phyloP scores from a whole-genome alignment of 2,888 invertebrate species.

The Macropis europaea region DNA sequence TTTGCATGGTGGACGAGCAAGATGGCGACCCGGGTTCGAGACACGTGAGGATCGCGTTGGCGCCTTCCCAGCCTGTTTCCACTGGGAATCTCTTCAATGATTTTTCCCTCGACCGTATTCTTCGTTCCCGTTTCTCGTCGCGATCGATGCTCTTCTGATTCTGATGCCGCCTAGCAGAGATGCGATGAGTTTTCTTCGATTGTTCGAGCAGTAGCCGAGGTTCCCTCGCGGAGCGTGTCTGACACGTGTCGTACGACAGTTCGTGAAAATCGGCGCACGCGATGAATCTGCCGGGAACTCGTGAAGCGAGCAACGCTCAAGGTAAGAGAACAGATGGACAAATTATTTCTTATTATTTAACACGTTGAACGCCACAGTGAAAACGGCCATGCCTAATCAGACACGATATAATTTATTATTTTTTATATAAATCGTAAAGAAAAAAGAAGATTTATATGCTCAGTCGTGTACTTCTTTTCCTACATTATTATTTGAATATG shows the following conservation, averaged over 20 bases:
- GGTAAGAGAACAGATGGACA: conserved; percentile 21
- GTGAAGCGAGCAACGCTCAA: background rate
- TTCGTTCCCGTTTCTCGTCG: background rate
- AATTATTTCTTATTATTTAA: background rate
- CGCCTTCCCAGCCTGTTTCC: too few relatives aligned
- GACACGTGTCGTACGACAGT: background rate
- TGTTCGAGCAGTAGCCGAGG: too few relatives aligned
- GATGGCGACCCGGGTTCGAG: conserved; percentile 56
- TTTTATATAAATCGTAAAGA: too few relatives aligned
- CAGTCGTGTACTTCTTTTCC: too few relatives aligned
- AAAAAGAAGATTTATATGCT: too few relatives aligned
- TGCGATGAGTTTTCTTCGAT: too few relatives aligned
- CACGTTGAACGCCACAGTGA: too few relatives aligned
- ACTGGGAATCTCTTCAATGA: too few relatives aligned
- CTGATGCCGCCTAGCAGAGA: too few relatives aligned
- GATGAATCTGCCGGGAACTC: background rate
- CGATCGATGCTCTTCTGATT: background rate
- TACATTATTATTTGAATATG: too few relatives aligned
- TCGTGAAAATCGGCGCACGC: background rate
- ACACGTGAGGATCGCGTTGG: conserved; percentile 58
- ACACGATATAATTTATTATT: too few relatives aligned
- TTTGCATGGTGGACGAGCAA: conserved; percentile 62
- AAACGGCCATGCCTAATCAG: too few relatives aligned
- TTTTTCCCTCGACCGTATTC: background rate
- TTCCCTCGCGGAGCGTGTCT: background rate